A percentile compares a stretch with the other conserved stretches of the same genome.
phyloP scores from a whole-genome alignment of 2,797 vertebrate genomes.

The Mormyrops attenuatus region DNA sequence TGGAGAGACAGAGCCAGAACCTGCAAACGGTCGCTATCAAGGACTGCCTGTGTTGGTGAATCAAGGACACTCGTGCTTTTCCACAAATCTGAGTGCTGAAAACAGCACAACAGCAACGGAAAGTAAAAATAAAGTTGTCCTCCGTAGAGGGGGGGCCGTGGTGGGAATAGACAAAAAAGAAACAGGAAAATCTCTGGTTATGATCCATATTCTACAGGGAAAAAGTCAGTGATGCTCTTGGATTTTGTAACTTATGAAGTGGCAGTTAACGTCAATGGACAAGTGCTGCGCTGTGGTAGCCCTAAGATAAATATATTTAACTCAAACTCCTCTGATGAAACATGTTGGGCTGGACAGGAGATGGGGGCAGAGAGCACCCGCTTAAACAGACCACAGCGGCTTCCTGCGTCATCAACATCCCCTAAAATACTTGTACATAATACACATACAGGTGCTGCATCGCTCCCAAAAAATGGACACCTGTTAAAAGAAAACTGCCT shows the following conservation, averaged over 20 bases:
- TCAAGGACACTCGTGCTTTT: not conserved
- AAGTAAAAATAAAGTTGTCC: not conserved
- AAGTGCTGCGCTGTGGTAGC: no score
- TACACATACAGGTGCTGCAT: not conserved
- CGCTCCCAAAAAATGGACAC: not conserved
- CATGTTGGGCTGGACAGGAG: not conserved
- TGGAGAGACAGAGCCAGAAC: constrained; percentile 58
- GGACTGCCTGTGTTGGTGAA: not conserved
- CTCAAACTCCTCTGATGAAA: not conserved
- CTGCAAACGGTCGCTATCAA: not conserved
- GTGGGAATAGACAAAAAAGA: not conserved
- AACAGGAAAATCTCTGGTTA: not conserved
- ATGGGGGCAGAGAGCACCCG: not conserved
- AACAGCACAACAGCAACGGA: not conserved
- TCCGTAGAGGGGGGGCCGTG: not conserved
- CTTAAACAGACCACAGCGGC: not conserved
- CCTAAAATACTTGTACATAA: not conserved
- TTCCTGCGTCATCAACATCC: not conserved
- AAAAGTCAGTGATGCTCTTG: not conserved
- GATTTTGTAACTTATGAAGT: not conserved
- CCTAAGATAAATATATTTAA: not conserved
- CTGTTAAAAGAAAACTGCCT: not conserved
- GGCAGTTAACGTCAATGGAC: not conserved
- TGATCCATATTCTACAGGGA: not conserved
- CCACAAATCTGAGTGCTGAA: not conserved